Evolutionary conservation across 2,113 vertebrate genomes (phyloP), one percentile per base, ranked within the genome.

Genomic region (Myanophis thanlyinensis): DNA sequence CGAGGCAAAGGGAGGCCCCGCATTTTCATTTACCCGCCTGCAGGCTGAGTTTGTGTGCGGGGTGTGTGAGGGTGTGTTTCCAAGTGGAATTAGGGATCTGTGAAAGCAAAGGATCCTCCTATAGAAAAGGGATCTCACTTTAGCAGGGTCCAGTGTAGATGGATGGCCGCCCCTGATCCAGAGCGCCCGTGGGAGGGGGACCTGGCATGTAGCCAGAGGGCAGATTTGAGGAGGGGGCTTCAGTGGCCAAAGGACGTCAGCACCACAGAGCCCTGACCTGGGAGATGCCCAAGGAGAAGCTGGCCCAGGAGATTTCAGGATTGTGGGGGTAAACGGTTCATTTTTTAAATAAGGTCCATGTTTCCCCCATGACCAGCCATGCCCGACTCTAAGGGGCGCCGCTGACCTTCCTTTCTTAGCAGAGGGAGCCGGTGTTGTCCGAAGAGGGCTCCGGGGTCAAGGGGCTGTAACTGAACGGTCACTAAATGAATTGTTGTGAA

Each of bases 11-110:
- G 13, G 30, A 35, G 12, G 12, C 30, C 59, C 11, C 12, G 1
- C 15, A 13, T 30, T 5, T n/a, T 5, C 12, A 13, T 67, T 67
- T 15, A 18, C 62, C 62, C 5, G 4, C 30, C 12, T 67, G 8
- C 1, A 8, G 56, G 25, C 11, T 27, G 62, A 15, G 62, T 67
- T 67, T 67, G 30, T 0, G 1, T 18, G 3, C 5, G n/a, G 27
- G 27, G 9, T n/a, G n/a, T n/a, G n/a, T n/a, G n/a, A n/a, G 59
- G 9, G 0, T 9, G 10, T 0, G 25, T 3, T 6, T 20, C 67
- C 1, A 6, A 73, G n/a, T 35, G n/a, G n/a, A 18, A 73, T 73
- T 20, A 7, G 67, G 20, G 67, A 73, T 20, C 67, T 73, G 5
- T 7, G n/a, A 40, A 73, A 73, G 13, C n/a, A 35, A 35, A 35